Base-by-base conservation (phyloP, 2,888 invertebrate genomes). In the Hirtodrosophila trivittata region DNA sequence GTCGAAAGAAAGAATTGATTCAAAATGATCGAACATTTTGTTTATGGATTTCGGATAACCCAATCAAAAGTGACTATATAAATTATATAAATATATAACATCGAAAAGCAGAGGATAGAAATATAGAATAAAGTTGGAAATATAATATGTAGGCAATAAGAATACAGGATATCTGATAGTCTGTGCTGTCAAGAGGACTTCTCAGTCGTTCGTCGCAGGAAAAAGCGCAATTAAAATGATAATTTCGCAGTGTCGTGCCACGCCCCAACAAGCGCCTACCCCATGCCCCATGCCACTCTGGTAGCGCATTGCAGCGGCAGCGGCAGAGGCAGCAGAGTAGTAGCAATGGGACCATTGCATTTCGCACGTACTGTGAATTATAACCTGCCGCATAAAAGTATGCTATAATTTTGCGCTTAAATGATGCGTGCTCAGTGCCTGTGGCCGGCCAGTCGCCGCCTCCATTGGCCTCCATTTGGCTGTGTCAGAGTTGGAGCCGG, bases 371-470 rank as follows among this genome's bases (percentile, higher is more conserved):
- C 75, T 56, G 78, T 83, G 81, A 83, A 80, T 82, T 82, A 82
- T 80, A 83, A 83, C 81, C 73, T 83, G 77, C 68, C 70, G 81
- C 77, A 80, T 83, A 82, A 83, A 83, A 82, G 75, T 83, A 71
- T 77, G 83, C 81, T 73, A 82, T 82, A 82, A 80, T 83, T 82
- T 83, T 77, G 69, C 71, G 84, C 77, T 83, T 83, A 83, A 82
- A 82, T 83, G 83, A 83, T 75, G 83, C 83, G 81, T 80, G 82
- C 78, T 50, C 52, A 46, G 51, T 55, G 66, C 39, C 59, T 59
- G 57, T 47, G 68, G 51, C 51, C 60, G 56, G 62, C 55, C 38
- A 54, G 21, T 26, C 21, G 18, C 30, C 16, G 12, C 13, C 21
- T 5, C 3, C 37, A 38, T 13, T 10, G 8, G 8, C 3, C 30